Base-by-base conservation (phyloP, 2,113 vertebrate genomes). In the Salminus brasiliensis region DNA sequence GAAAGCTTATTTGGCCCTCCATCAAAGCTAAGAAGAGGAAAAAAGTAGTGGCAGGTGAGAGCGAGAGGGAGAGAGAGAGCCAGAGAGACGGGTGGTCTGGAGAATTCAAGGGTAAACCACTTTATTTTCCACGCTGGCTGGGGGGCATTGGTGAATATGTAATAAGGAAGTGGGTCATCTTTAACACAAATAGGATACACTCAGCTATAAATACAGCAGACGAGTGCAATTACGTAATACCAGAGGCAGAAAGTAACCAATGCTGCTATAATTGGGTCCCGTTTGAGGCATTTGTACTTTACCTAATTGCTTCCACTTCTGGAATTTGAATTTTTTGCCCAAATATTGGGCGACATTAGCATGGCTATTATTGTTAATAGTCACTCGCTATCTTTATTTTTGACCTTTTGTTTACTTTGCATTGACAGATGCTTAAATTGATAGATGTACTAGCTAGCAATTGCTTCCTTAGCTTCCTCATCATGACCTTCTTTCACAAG, bases 61-160 rank as follows among this genome's bases (percentile, higher is more conserved):
- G 53, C 34, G 47, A 7, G 5, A 27, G n/a, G 39, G 36, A 25
- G 53, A 1, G 10, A 8, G 27, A 8, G 18, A 27, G 18, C 29
- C 15, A n/a, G 55, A n/a, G 55, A 4, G 23, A 73, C 30, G 23
- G 27, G 57, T 49, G 13, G 57, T 59, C 8, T 43, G 34, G 53
- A 18, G 23, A 60, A 30, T 74, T 62, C 55, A 74, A 74, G 72
- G 55, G 21, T 74, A 74, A 62, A 11, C 5, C 25, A 32, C 15
- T 62, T 47, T 9, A 23, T 30, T 29, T 13, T 34, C 30, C 30
- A 32, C 29, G 32, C 30, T 34, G 34, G 30, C 29, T 34, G 6
- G 60, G 29, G 10, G 60, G 16, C 60, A 34, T 18, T 63, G 30
- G 15, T 63, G 60, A 63, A 63, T 34, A 34, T 4, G 30, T 29